Evolutionary conservation across 1,140 invertebrate species (phyloP).

Genomic region (Orchesella cincta): DNA sequence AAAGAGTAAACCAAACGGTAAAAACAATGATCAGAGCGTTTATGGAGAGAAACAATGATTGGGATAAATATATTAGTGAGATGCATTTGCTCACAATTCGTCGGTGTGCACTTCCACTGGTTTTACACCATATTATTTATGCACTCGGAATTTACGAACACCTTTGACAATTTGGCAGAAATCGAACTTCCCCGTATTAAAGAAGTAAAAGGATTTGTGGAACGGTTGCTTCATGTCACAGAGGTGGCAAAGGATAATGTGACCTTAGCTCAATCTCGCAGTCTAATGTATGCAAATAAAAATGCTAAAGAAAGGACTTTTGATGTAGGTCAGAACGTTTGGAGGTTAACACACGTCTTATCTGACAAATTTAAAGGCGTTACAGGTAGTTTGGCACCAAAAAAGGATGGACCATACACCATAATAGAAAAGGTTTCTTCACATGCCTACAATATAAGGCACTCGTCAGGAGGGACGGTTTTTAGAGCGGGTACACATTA

Average conservation of each 20-base stretch:
- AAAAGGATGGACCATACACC: slow-evolving; percentile 28
- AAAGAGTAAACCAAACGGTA: slow-evolving; percentile 42
- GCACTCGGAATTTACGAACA: slow-evolving; percentile 52
- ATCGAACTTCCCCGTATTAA: background rate
- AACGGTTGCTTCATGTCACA: background rate
- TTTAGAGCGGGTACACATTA: background rate
- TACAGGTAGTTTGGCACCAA: background rate
- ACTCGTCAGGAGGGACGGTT: background rate
- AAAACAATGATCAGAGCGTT: slow-evolving; percentile 39
- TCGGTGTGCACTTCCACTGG: slow-evolving; percentile 53
- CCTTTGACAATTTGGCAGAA: slow-evolving; percentile 39
- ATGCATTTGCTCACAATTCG: slow-evolving; percentile 57
- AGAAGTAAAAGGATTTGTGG: background rate
- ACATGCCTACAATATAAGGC: background rate
- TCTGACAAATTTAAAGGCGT: slow-evolving; percentile 29
- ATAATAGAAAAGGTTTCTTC: background rate
- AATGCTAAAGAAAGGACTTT: background rate
- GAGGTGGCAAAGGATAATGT: background rate
- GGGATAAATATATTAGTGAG: slow-evolving; percentile 54
- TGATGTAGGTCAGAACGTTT: slow-evolving; percentile 25
- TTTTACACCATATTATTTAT: slow-evolving; percentile 55
- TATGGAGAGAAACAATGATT: slow-evolving; percentile 40
- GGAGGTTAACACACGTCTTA: background rate
- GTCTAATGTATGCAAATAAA: background rate
- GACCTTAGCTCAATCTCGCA: background rate